phyloP scores from a whole-genome alignment of 2,113 vertebrate species.

The Perognathus longimembris region DNA sequence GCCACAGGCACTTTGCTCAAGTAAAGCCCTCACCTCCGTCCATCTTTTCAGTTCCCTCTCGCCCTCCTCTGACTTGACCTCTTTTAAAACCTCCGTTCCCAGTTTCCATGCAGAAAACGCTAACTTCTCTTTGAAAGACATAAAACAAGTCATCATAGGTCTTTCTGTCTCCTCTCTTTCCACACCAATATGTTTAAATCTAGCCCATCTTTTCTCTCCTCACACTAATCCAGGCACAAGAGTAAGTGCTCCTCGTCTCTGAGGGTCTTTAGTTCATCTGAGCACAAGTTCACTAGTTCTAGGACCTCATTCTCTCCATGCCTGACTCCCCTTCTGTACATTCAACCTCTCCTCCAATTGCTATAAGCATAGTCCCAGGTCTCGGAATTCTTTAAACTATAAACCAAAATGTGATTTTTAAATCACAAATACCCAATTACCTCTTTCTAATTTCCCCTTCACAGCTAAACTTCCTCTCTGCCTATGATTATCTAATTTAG shows the following conservation, averaged over 20 bases:
- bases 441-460: not conserved
- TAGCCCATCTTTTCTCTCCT: not conserved
- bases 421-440: not conserved
- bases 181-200: not conserved
- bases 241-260: not conserved
- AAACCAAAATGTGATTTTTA: not conserved
- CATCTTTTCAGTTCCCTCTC: no score
- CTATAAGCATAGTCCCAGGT: not conserved
- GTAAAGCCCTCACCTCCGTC: not conserved
- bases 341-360: not conserved
- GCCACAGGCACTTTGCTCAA: not conserved
- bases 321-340: not conserved
- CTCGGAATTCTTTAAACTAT: constrained; percentile 24
- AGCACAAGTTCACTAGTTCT: not conserved
- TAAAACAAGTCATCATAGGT: not conserved
- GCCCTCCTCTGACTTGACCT: not conserved
- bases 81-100: not conserved
- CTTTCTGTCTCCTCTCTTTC: not conserved
- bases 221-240: not conserved
- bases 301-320: not conserved
- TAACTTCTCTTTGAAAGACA: constrained; percentile 30
- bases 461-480: not conserved
- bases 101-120: constrained; percentile 10
- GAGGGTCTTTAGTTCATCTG: not conserved
- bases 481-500: constrained; percentile 7